phyloP scores from a whole-genome alignment of 1,140 invertebrate species.

The Penaeus vannamei region DNA sequence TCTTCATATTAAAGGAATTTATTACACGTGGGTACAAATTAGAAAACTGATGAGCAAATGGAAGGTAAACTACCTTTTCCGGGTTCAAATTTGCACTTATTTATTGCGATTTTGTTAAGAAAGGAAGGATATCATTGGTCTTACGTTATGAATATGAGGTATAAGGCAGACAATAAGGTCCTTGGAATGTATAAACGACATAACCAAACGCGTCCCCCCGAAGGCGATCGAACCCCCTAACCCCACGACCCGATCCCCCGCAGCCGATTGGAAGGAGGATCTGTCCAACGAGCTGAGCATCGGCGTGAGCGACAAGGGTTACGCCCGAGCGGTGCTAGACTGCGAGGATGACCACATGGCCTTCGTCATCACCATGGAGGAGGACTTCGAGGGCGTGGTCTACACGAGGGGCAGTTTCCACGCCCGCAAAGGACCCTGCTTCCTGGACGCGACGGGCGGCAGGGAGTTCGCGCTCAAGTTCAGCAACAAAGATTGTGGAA shows the following conservation, averaged over 20 bases:
- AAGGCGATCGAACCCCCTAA: no score
- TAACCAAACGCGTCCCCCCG: no score
- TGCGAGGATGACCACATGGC: conserved; percentile 67
- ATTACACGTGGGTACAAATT: no score
- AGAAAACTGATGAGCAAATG: no score
- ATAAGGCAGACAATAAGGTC: no score
- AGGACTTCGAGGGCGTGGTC: conserved; percentile 77
- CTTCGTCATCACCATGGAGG: conserved; percentile 73
- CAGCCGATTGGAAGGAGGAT: conserved; percentile 67
- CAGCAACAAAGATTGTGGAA: conserved; percentile 75
- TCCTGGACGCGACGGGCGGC: conserved; percentile 73
- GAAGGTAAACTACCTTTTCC: no score
- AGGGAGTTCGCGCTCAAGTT: conserved; percentile 75
- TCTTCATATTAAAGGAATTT: no score
- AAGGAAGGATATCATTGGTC: no score
- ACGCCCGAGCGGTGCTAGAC: conserved; percentile 64
- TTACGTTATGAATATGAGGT: no score
- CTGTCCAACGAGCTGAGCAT: conserved; percentile 66
- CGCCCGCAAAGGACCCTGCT: conserved; percentile 74
- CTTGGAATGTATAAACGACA: no score
- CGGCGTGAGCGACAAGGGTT: conserved; percentile 64
- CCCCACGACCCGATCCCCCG: background rate
- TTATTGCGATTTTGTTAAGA: no score
- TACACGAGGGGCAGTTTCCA: conserved; percentile 78
- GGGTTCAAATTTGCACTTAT: no score